Evolutionary conservation across 2,888 invertebrate species (phyloP), one percentile per base, ranked within the genome.

Genomic region (Steinernema carpocapsae): DNA sequence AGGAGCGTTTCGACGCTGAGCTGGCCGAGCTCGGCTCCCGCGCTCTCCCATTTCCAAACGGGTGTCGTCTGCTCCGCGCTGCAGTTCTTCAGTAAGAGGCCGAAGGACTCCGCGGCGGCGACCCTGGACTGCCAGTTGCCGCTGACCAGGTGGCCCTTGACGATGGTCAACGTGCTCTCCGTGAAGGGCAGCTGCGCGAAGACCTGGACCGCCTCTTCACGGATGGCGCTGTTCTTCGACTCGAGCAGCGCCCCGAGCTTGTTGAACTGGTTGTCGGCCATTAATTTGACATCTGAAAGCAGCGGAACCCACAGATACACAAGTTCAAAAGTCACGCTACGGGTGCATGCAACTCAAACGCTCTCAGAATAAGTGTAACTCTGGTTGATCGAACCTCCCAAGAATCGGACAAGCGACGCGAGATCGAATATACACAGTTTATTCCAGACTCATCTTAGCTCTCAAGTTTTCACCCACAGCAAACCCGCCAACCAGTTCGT

Each of bases 211-310:
- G 87, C 84, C 74, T 87, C 85, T 29, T 75, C 59, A 17, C 86
- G 83, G 70, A 86, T 79, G 19, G 80, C 78, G 19, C 82, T 76
- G 72, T 85, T 86, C 75, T 82, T 82, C 26, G 85, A 80, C 56
- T 85, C 87, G 22, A 87, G 78, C 70, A 86, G 76, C 7, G 77
- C 74, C 22, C 82, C 80, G 29, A 86, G 79, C 71, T 86, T 85
- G 29, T 76, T 73, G 26, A 83, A 76, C 22, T 78, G 82, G 72
- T 73, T 45, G 29, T 74, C 75, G 70, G 12, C 56, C 56, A 56
- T 56, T 7, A 14, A 12, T 43, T 12, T 43, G 43, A 14, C 43
- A 43, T 43, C 43, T 43, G 43, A 43, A 14, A 43, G 14, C 43
- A 43, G 43, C n/a, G n/a, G n/a, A n/a, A n/a, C n/a, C n/a, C n/a